phyloP scores from a whole-genome alignment of 2,797 vertebrate species.

The Spea hammondii region DNA sequence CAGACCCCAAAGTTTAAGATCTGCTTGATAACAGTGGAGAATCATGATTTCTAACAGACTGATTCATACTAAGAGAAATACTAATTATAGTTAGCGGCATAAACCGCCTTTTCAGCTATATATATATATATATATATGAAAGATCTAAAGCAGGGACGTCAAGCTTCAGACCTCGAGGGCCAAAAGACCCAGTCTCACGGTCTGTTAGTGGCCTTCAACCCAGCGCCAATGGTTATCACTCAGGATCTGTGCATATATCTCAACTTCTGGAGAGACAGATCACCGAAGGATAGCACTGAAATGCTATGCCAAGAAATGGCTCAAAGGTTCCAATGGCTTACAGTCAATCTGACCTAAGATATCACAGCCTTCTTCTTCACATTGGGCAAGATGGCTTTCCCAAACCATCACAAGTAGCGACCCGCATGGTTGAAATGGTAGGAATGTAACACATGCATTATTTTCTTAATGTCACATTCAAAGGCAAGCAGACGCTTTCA shows the following conservation, averaged over 20 bases:
- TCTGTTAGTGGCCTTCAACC: too few species aligned
- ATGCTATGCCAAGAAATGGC: conserved; percentile 36
- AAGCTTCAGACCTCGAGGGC: too few species aligned
- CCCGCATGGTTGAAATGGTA: too few species aligned
- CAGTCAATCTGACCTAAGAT: background rate
- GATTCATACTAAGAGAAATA: background rate
- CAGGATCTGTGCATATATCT: background rate
- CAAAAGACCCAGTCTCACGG: too few species aligned
- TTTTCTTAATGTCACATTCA: too few species aligned
- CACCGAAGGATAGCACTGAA: conserved; percentile 8
- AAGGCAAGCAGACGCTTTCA: background rate
- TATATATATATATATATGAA: too few species aligned
- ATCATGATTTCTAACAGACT: too few species aligned
- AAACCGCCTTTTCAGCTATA: background rate
- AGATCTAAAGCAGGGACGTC: too few species aligned
- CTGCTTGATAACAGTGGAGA: background rate
- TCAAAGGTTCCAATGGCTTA: background rate
- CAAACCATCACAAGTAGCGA: too few species aligned
- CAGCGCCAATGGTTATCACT: too few species aligned
- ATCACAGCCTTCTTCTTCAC: too few species aligned
- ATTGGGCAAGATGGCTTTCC: background rate
- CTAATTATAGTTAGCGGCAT: background rate
- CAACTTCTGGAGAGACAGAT: conserved; percentile 33
- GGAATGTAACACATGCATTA: too few species aligned
- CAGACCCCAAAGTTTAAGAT: background rate